These are phyloP conservation scores for Ovis aries DNA, from an alignment of 2,113 vertebrate species.

Conservation along the genomic window ARS-UI_Ramb_v3.0 NC_056067.1:20666501-20667000, in stretches of 20 bases:
- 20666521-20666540: conserved; percentile 61
- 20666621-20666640: conserved; percentile 68
- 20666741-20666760: conserved; percentile 90
- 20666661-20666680: conserved; percentile 73
- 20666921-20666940: too few species aligned
- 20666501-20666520: conserved; percentile 59
- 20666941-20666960: too few species aligned
- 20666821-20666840: conserved; percentile 95
- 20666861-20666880: too few species aligned
- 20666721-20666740: conserved; percentile 91
- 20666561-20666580: conserved; percentile 20
- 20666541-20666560: conserved; percentile 49
- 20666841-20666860: conserved; percentile 65
- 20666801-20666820: conserved; percentile 93
- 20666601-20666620: conserved; percentile 55
- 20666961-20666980: too few species aligned
- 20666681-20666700: conserved; percentile 66
- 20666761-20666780: conserved; percentile 93
- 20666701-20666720: conserved; percentile 87
- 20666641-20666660: conserved; percentile 68
- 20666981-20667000: too few species aligned
- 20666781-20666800: conserved; percentile 91
- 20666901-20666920: too few species aligned
- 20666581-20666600: conserved; percentile 50
- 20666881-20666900: too few species aligned